phyloP scores from a whole-genome alignment of 2,888 invertebrate genomes.

The Sarcophaga caerulescens region DNA sequence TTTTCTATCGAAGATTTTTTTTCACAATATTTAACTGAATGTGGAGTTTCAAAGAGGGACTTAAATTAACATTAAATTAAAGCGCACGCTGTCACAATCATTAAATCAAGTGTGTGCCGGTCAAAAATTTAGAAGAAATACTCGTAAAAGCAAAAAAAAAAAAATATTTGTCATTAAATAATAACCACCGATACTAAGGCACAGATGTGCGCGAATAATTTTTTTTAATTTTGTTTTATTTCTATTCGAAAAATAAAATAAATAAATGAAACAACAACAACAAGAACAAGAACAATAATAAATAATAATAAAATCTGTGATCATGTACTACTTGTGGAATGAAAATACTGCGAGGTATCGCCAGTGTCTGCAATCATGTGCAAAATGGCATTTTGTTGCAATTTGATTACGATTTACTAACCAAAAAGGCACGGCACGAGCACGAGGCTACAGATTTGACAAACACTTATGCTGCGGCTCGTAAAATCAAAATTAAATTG shows the following conservation, averaged over 20 bases:
- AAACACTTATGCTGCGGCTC: not conserved
- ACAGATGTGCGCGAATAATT: constrained; percentile 49
- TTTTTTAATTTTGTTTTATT: not conserved
- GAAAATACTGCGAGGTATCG: not conserved
- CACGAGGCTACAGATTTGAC: constrained; percentile 55
- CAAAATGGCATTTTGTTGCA: constrained; percentile 62
- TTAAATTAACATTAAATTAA: constrained; percentile 68
- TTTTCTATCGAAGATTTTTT: not conserved
- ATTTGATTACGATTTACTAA: constrained; percentile 61
- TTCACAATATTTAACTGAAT: constrained; percentile 23
- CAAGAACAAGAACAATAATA: not conserved
- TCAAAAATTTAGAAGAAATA: constrained; percentile 1
- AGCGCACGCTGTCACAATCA: constrained; percentile 68
- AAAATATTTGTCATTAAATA: constrained; percentile 10
- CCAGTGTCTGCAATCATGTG: constrained; percentile 6
- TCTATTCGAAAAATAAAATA: not conserved
- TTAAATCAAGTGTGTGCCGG: constrained; percentile 62
- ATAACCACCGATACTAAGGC: not conserved
- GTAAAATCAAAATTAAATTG: not conserved
- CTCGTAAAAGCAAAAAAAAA: not conserved
- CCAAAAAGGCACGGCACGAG: constrained; percentile 59
- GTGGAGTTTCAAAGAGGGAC: constrained; percentile 42
- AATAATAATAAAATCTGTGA: not conserved
- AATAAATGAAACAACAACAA: not conserved
- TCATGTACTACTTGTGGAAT: not conserved